A percentile compares a stretch with the other conserved stretches of the same genome.
phyloP scores from a whole-genome alignment of 2,113 vertebrate species.

The Muntiacus reevesi region DNA sequence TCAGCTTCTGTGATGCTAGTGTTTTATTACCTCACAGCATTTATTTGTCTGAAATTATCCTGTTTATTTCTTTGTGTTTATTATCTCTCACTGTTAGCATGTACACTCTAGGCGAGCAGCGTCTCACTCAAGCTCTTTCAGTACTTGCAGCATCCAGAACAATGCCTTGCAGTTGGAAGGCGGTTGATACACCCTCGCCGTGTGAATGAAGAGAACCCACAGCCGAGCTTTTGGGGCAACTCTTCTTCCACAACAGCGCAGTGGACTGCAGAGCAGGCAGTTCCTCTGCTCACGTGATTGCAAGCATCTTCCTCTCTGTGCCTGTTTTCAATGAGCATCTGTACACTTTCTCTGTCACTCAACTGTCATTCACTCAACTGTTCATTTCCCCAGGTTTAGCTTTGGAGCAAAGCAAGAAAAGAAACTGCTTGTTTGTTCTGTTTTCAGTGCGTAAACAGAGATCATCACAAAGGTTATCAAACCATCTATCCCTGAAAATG shows the following conservation, averaged over 20 bases:
- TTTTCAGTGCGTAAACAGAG: background rate
- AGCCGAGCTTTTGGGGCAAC: background rate
- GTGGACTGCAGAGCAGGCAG: accelerated
- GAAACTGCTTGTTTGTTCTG: background rate
- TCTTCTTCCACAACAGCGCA: background rate
- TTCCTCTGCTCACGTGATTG: background rate
- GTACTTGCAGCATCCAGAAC: background rate
- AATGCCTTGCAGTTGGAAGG: background rate
- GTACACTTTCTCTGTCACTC: background rate
- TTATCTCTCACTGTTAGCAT: background rate
- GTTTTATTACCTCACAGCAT: background rate
- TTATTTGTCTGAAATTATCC: background rate
- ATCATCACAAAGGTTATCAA: background rate
- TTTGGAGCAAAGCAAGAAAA: background rate
- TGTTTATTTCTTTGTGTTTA: background rate
- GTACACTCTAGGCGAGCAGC: background rate
- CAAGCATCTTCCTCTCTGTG: no score
- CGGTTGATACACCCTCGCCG: background rate
- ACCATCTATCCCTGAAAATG: background rate
- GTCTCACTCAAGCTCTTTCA: background rate
- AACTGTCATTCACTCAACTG: background rate
- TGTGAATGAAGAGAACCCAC: background rate
- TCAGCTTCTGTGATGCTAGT: background rate
- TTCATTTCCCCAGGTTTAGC: background rate
- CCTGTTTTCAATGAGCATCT: background rate